phyloP scores from a whole-genome alignment of 2,797 vertebrate species.

The Enteromius unitaeniatus region DNA sequence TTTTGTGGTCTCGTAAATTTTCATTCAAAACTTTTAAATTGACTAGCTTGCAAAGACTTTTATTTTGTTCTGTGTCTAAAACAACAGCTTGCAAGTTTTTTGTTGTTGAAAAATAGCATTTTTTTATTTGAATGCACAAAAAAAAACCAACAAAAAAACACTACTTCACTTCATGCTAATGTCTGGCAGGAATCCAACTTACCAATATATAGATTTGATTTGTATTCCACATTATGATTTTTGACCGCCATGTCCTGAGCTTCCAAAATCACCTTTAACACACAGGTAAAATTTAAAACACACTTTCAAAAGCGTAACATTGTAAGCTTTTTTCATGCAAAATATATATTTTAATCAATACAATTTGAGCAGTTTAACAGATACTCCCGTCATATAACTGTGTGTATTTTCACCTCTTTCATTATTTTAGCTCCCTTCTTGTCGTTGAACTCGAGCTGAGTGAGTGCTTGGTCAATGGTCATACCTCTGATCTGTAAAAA shows the following conservation, averaged over 20 bases:
- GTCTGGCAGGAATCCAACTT: conserved; percentile 58
- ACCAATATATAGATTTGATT: conserved; percentile 94
- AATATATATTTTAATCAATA: not conserved
- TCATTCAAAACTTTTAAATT: not conserved
- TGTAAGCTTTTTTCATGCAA: not conserved
- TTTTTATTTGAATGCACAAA: not conserved
- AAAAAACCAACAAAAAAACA: not conserved
- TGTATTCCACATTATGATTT: conserved; percentile 93
- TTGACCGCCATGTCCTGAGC: conserved; percentile 96
- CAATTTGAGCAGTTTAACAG: not conserved
- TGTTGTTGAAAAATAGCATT: no score
- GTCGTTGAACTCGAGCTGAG: conserved; percentile 93
- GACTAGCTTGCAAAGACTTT: not conserved
- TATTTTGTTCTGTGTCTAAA: not conserved
- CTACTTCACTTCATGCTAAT: not conserved
- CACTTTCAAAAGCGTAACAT: not conserved
- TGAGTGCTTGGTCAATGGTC: conserved; percentile 91
- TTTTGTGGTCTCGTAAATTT: not conserved
- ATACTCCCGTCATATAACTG: not conserved
- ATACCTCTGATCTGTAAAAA: conserved; percentile 86
- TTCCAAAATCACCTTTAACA: conserved; percentile 88
- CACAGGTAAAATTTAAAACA: not conserved
- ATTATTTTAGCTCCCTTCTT: conserved; percentile 97
- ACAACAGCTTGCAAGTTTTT: not conserved
- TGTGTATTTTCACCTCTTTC: conserved; percentile 82